Percentiles rank a stretch among this genome's conserved stretches.
phyloP scores from a whole-genome alignment of 2,797 vertebrate genomes.

The Eupleurogrammus muticus region DNA sequence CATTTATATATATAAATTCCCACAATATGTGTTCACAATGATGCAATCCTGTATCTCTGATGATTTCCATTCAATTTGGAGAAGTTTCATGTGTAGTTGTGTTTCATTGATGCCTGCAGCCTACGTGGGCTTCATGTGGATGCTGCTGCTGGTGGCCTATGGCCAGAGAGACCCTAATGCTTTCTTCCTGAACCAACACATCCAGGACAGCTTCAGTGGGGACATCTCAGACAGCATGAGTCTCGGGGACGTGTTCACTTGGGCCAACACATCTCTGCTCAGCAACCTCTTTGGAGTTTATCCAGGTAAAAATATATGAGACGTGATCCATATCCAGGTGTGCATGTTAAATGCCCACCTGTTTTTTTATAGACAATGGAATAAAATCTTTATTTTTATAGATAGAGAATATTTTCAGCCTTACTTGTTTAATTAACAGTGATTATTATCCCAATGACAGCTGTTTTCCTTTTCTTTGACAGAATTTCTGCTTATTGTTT shows the following conservation, averaged over 20 bases:
- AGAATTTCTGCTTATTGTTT: not conserved
- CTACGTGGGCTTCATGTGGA: conserved; percentile 91
- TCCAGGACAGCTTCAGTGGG: conserved; percentile 85
- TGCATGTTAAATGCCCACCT: too few species aligned
- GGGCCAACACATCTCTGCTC: conserved; percentile 88
- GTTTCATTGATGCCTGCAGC: conserved; percentile 76
- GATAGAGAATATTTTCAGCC: not conserved
- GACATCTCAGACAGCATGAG: conserved; percentile 77
- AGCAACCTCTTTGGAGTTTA: conserved; percentile 87
- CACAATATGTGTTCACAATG: not conserved
- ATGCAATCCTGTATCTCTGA: not conserved
- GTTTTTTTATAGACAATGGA: not conserved
- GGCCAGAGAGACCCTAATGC: conserved; percentile 91
- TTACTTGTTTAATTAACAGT: too few species aligned
- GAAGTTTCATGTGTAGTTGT: not conserved
- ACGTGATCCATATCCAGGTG: too few species aligned
- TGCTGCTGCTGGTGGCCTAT: conserved; percentile 91
- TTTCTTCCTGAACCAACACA: conserved; percentile 89
- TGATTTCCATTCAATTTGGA: not conserved
- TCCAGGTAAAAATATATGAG: conserved; percentile 83
- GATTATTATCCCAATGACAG: too few species aligned
- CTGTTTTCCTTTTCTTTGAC: not conserved
- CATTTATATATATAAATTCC: not conserved
- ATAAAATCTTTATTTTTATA: not conserved
- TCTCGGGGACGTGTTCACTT: conserved; percentile 85